Evolutionary conservation across 53 echinoderm and acorn worm genomes (phyloP).

Genomic region (Hippasteria phrygiana): DNA sequence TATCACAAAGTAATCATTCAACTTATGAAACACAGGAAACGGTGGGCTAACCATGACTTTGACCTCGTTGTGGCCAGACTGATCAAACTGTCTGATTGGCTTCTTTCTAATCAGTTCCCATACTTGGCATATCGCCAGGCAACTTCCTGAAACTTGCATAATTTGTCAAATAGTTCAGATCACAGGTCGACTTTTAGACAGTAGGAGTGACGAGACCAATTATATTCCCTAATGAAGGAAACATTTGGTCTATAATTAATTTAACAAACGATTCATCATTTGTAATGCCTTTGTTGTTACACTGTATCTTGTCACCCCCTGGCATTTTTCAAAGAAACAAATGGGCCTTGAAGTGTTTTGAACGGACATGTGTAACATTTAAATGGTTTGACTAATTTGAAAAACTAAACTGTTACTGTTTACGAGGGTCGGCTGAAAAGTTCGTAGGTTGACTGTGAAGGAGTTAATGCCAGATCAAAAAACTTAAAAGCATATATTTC

Average conservation of each 20-base stretch:
- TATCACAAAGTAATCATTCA: conserved; percentile 23
- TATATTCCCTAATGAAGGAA: background rate
- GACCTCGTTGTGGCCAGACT: conserved; percentile 14
- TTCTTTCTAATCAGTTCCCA: background rate
- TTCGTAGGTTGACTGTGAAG: no score
- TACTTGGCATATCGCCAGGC: conserved; percentile 13
- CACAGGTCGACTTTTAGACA: background rate
- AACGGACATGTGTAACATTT: no score
- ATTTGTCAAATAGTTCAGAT: conserved; percentile 17
- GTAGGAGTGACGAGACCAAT: background rate
- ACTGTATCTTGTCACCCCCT: no score
- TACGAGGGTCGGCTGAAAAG: no score
- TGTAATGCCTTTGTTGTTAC: no score
- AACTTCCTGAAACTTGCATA: conserved; percentile 13
- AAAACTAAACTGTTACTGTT: no score
- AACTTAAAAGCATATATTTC: no score
- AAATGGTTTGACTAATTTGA: no score
- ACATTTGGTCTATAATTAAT: conserved; percentile 7
- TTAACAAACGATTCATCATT: no score
- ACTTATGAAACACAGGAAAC: conserved; percentile 8
- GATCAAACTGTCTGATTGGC: background rate
- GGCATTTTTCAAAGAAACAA: no score
- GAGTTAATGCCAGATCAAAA: no score
- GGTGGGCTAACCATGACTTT: conserved; percentile 27
- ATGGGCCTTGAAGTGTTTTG: no score